Evolutionary conservation across 2,888 invertebrate species (phyloP), one percentile per base, ranked within the genome.

Genomic region (Crematogaster levior): DNA sequence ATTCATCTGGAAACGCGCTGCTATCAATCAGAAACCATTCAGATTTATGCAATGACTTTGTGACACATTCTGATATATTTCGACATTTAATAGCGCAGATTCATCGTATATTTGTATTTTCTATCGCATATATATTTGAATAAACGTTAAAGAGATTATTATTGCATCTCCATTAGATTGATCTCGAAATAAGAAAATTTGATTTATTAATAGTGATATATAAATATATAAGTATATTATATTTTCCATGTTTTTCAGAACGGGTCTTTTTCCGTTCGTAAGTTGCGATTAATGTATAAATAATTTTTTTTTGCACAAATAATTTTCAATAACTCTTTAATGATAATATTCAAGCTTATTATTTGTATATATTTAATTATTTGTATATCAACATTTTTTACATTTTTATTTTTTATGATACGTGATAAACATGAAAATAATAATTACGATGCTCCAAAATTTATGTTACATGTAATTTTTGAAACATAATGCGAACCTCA

Each of bases 31-130:
- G 43, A 73, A 27, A n/a, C 37, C 84, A 83, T 86, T 82, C 73
- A 77, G 84, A 87, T 87, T 87, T 87, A 87, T 87, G 87, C 82
- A 87, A 46, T 70, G 51, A 74, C 79, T 84, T 79, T 63, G 85
- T 81, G 84, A 87, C 87, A 81, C 80, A 84, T 85, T 61, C 37
- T n/a, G n/a, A n/a, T n/a, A n/a, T n/a, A n/a, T n/a, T n/a, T n/a
- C 34, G 37, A 61, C 21, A 61, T 21, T 21, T 21, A 70, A 60
- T 40, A 51, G 43, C 48, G 51, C 63, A 34, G 53, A 74, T 85
- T 70, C 70, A 60, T 70, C 74, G 60, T 43, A 68, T 74, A 65
- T 27, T 27, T 66, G 34, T 24, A 18, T 3, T 9, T n/a, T 72
- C 15, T 40, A 56, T 27, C 34, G 7, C 53, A 12, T 72, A 40